Conservation (phyloP, 2,797 vertebrate species). For the Pelochelys cantorii region DNA sequence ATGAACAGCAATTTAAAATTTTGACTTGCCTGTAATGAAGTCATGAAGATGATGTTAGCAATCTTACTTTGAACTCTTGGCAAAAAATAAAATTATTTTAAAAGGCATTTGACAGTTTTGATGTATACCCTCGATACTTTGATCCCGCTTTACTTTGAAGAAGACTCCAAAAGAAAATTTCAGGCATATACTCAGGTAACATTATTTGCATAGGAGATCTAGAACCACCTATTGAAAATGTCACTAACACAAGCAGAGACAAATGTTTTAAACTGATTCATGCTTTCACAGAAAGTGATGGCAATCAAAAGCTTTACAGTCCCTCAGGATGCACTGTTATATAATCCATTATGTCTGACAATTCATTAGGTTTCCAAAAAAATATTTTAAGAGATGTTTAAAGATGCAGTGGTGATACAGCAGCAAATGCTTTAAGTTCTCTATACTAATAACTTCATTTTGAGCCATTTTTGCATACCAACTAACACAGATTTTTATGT, state of each 20-base stretch:
- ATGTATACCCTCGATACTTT: conserved; percentile 63
- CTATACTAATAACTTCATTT: conserved; percentile 1
- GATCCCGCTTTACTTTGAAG: conserved; percentile 73
- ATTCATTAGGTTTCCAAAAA: conserved; percentile 32
- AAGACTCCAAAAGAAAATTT: conserved; percentile 59
- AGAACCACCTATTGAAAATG: conserved; percentile 36
- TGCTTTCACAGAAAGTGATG: conserved; percentile 39
- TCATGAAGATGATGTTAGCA: conserved; percentile 46
- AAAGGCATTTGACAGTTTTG: conserved; percentile 50
- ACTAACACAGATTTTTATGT: neutral
- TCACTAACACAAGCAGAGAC: conserved; percentile 26
- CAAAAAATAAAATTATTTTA: conserved; percentile 58
- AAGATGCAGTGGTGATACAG: neutral
- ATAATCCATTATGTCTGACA: conserved; percentile 19
- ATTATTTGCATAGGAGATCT: conserved; percentile 59
- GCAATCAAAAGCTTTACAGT: neutral
- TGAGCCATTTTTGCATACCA: neutral
- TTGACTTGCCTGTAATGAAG: conserved; percentile 60
- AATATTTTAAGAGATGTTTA: conserved; percentile 29
- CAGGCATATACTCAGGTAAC: conserved; percentile 28
- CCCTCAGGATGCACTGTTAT: neutral
- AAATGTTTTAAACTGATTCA: conserved; percentile 46
- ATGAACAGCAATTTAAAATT: conserved; percentile 38
- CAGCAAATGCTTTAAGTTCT: neutral
- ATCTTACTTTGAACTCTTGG: conserved; percentile 66